These are phyloP conservation scores for Caenorhabditis afra DNA, from an alignment of 2,888 invertebrate genomes.

Conservation along the genomic window DNA sequence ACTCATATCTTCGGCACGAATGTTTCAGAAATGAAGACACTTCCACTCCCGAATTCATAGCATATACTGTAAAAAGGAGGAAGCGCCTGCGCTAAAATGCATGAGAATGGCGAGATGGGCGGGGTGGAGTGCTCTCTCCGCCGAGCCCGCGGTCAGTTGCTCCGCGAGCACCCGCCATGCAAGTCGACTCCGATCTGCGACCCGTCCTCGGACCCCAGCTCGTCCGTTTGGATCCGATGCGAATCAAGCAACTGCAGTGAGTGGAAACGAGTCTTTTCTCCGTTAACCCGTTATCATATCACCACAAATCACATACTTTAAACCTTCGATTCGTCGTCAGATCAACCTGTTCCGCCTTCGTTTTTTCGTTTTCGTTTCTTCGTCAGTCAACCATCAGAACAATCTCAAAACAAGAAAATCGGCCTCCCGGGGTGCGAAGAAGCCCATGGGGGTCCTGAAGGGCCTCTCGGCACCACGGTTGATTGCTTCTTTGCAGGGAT, in stretches of 20 bases:
- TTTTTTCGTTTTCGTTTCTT: neutral
- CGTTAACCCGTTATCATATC: conserved; percentile 49
- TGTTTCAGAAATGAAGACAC: conserved; percentile 50
- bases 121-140: conserved; percentile 4
- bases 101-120: conserved; percentile 40
- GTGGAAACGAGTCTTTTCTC: conserved; percentile 48
- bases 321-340: conserved; percentile 32
- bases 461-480: too few relatives aligned
- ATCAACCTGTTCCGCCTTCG: conserved; percentile 24
- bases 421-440: too few relatives aligned
- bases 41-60: conserved; percentile 38
- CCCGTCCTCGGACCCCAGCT: conserved; percentile 73
- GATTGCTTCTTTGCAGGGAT: conserved; percentile 58
- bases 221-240: conserved; percentile 75
- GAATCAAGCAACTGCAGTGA: conserved; percentile 73
- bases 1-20: conserved; percentile 19
- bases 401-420: conserved; percentile 2
- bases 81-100: conserved; percentile 33
- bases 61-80: conserved; percentile 22
- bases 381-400: conserved; percentile 34
- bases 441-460: too few relatives aligned
- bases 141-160: conserved; percentile 10
- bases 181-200: conserved; percentile 73
- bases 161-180: conserved; percentile 61
- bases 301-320: conserved; percentile 39